Conservation (phyloP, 1,140 invertebrate genomes). For the Archivesica marissinica region DNA sequence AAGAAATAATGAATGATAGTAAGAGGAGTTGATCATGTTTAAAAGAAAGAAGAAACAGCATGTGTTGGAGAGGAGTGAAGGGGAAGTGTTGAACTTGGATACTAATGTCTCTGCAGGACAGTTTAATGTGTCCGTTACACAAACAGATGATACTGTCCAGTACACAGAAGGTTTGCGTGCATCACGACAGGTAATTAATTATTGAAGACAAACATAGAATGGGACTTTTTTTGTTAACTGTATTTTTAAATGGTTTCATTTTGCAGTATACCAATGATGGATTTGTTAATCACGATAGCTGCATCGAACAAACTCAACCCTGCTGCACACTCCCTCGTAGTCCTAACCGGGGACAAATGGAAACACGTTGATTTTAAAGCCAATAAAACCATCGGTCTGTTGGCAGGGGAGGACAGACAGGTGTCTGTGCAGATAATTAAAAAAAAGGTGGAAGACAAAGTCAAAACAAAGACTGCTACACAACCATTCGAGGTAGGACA, state of each 20-base stretch:
- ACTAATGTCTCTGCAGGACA: background rate
- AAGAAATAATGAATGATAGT: background rate
- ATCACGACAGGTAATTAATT: slow-evolving; percentile 30
- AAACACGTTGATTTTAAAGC: slow-evolving; percentile 89
- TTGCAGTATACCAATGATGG: slow-evolving; percentile 92
- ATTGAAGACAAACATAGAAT: background rate
- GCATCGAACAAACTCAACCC: slow-evolving; percentile 90
- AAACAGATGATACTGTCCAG: background rate
- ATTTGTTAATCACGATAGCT: slow-evolving; percentile 91
- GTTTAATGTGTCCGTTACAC: background rate
- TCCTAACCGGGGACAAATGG: slow-evolving; percentile 86
- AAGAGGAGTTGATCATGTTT: slow-evolving; percentile 33
- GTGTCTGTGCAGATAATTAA: slow-evolving; percentile 87
- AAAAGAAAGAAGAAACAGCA: slow-evolving; percentile 52
- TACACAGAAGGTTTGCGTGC: background rate
- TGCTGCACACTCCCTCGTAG: slow-evolving; percentile 89
- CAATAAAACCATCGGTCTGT: slow-evolving; percentile 90
- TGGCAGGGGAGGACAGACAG: slow-evolving; percentile 80
- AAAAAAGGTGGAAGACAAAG: slow-evolving; percentile 84
- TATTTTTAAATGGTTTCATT: slow-evolving; percentile 52
- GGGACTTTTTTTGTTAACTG: background rate
- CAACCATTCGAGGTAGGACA: slow-evolving; percentile 88
- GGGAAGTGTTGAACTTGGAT: slow-evolving; percentile 27
- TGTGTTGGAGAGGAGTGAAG: background rate
- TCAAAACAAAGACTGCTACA: slow-evolving; percentile 79